Conservation (phyloP, 2,113 vertebrate species). For the Suncus etruscus region DNA sequence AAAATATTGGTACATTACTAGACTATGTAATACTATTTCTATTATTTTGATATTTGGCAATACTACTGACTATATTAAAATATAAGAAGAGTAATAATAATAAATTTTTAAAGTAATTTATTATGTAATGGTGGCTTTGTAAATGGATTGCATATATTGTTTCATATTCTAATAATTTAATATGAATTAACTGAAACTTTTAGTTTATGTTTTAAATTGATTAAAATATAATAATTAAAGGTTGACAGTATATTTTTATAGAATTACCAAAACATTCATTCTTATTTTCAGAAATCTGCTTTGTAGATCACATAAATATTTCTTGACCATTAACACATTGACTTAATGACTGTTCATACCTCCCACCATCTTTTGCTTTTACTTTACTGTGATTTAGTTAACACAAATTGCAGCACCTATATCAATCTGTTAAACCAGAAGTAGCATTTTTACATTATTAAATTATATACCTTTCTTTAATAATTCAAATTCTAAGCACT, state of each 20-base stretch:
- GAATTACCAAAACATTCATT: too few relatives aligned
- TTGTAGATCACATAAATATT: background rate
- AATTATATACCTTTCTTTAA: too few relatives aligned
- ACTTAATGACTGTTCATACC: too few relatives aligned
- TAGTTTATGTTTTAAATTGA: conserved; percentile 54
- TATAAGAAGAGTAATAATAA: background rate
- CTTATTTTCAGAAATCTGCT: background rate
- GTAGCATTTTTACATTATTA: too few relatives aligned
- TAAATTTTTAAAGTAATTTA: background rate
- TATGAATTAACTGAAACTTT: background rate
- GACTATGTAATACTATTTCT: background rate
- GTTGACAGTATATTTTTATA: background rate
- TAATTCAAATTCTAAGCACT: background rate
- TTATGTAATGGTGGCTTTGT: background rate
- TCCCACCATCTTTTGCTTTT: too few relatives aligned
- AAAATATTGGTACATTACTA: conserved; percentile 44
- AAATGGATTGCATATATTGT: conserved; percentile 16
- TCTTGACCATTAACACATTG: background rate
- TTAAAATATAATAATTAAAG: background rate
- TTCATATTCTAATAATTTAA: background rate
- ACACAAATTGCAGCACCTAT: too few relatives aligned
- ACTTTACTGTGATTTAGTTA: too few relatives aligned
- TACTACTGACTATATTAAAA: conserved; percentile 20
- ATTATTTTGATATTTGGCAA: conserved; percentile 39
- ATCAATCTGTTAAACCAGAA: too few relatives aligned